Evolutionary conservation across 2,797 vertebrate genomes (phyloP).

Genomic region (Darevskia mixta): DNA sequence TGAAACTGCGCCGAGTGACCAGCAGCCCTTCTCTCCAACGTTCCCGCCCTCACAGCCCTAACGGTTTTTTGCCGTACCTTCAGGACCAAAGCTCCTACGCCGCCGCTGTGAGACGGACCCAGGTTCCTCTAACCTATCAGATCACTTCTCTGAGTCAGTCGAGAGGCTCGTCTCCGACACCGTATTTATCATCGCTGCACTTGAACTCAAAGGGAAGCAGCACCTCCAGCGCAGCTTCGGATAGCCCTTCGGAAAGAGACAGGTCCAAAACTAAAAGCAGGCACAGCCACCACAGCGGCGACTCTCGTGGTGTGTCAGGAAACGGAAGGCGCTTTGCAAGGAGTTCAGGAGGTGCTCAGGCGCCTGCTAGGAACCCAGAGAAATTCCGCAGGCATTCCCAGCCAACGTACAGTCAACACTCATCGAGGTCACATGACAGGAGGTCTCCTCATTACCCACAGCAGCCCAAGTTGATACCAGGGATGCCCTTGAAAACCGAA

Average conservation of each 20-base stretch:
- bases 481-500: slow-evolving; percentile 82
- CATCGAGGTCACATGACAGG: slow-evolving; percentile 52
- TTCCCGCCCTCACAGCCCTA: slow-evolving; percentile 81
- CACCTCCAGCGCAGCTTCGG: slow-evolving; percentile 90
- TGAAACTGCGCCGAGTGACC: slow-evolving; percentile 84
- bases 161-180: slow-evolving; percentile 89
- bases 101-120: slow-evolving; percentile 87
- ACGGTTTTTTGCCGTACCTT: slow-evolving; percentile 85
- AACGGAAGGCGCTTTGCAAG: slow-evolving; percentile 73
- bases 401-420: slow-evolving; percentile 5
- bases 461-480: slow-evolving; percentile 82
- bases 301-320: slow-evolving; percentile 74
- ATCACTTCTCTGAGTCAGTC: slow-evolving; percentile 85
- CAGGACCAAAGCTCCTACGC: slow-evolving; percentile 88
- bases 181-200: slow-evolving; percentile 84
- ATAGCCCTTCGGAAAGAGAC: slow-evolving; percentile 86
- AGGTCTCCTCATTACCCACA: slow-evolving; percentile 50
- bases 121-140: slow-evolving; percentile 76
- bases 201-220: slow-evolving; percentile 95
- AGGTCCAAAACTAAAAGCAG: slow-evolving; percentile 77
- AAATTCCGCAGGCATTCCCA: slow-evolving; percentile 61
- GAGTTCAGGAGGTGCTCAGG: slow-evolving; percentile 65
- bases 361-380: slow-evolving; percentile 54
- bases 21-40: slow-evolving; percentile 77
- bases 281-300: slow-evolving; percentile 67